Base-by-base conservation (phyloP, 2,888 invertebrate species). In the Tridacna gigas region DNA sequence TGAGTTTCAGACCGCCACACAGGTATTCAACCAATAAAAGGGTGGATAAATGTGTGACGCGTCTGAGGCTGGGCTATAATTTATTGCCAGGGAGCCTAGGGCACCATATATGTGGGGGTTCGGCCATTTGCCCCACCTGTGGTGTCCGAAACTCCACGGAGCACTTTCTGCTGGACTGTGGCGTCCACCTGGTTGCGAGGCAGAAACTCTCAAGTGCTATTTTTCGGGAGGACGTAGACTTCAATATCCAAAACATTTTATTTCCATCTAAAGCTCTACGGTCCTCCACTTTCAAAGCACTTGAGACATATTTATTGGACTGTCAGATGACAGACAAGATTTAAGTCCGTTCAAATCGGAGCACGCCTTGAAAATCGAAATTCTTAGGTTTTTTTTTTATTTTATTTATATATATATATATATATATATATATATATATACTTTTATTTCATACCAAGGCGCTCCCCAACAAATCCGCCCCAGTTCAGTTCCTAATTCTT, bases 1-100 rank as follows among this genome's bases (percentile, higher is more conserved):
- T 56, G 26, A n/a, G 74, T 22, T 20, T 74, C 15, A 26, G 28
- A 56, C 51, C 47, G 56, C 74, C 74, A 56, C 12, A 11, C 12
- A 26, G 20, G 18, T 74, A 74, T 56, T 74, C 74, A 11, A 4
- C 45, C 20, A 26, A 56, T 51, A n/a, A 48, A 7, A 51, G 22
- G 28, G 3, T 74, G 74, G 74, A 74, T 56, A 74, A 74, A 48
- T 56, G 56, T 25, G 25, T 74, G 20, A 74, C 74, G 47, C 56
- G 74, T 56, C 56, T 74, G 12, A n/a, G 74, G 15, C 56, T 74
- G 4, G 74, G 56, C 25, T n/a, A 45, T n/a, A 74, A 56, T 22
- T 18, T 74, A 13, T 26, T 74, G 74, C 56, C 74, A 4, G 74
- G 74, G 18, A 56, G 56, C 25, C 3, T 28, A 11, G 74, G 74